These are phyloP conservation scores for Spizella passerina DNA, from an alignment of 2,797 vertebrate genomes.

Conservation along the genomic window DNA sequence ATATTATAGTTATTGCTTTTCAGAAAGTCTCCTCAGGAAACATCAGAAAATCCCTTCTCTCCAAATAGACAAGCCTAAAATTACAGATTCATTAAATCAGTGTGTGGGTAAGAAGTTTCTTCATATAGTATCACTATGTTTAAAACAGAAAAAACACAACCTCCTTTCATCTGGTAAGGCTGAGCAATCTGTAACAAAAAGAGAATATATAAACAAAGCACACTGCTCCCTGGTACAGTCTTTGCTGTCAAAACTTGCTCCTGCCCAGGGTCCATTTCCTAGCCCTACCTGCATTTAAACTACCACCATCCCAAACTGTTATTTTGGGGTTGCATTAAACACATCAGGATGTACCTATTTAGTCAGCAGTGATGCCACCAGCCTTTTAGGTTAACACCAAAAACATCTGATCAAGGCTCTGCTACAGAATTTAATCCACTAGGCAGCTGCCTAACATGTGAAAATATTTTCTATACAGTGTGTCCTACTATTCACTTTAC, in stretches of 20 bases:
- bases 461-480: background rate
- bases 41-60: conserved; percentile 34
- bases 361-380: background rate
- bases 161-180: conserved; percentile 20
- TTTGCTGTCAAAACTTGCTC: conserved; percentile 12
- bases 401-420: conserved; percentile 47
- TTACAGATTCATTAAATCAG: conserved; percentile 34
- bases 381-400: background rate
- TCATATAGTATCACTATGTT: conserved; percentile 52
- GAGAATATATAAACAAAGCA: conserved; percentile 45
- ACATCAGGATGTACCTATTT: conserved; percentile 64
- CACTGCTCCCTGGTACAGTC: background rate
- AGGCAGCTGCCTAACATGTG: background rate
- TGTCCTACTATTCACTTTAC: background rate
- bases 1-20: conserved; percentile 65
- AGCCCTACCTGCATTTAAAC: conserved; percentile 1
- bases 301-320: conserved; percentile 25
- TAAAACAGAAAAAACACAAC: conserved; percentile 15
- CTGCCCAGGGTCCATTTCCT: background rate
- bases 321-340: conserved; percentile 64
- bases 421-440: background rate
- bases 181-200: conserved; percentile 32
- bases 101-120: conserved; percentile 52
- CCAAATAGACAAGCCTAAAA: conserved; percentile 21
- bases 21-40: conserved; percentile 59